Percentiles rank a stretch among this genome's conserved stretches.
phyloP scores from a whole-genome alignment of 1,140 invertebrate species.

The Lordiphosa stackelbergi region DNA sequence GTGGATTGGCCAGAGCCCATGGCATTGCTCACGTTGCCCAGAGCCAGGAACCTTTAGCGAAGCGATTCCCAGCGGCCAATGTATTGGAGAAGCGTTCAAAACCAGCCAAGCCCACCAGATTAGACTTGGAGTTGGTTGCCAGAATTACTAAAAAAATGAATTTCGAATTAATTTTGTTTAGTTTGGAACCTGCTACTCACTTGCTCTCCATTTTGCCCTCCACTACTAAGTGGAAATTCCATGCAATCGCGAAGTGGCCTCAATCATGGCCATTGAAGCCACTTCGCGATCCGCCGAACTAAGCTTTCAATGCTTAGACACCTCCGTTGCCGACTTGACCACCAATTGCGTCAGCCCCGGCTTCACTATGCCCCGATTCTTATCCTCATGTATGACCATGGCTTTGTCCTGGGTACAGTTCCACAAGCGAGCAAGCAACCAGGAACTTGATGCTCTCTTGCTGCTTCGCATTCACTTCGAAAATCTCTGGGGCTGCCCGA shows the following conservation, averaged over 20 bases:
- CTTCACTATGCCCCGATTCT: constrained; percentile 80
- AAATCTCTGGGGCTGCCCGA: constrained; percentile 89
- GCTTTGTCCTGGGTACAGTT: constrained; percentile 86
- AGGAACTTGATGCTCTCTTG: constrained; percentile 82
- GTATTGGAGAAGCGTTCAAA: constrained; percentile 96
- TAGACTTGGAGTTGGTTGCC: constrained; percentile 88
- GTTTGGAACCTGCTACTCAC: constrained; percentile 74
- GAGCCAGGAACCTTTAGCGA: too few relatives aligned
- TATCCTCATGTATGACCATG: constrained; percentile 91
- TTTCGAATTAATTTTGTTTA: not conserved
- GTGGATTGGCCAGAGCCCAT: constrained; percentile 82
- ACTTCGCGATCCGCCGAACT: constrained; percentile 89
- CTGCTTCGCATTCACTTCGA: constrained; percentile 82
- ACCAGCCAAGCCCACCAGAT: constrained; percentile 94
- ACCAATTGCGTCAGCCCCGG: constrained; percentile 83
- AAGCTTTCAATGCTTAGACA: constrained; percentile 82
- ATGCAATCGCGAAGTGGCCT: constrained; percentile 92
- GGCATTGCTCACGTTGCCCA: too few relatives aligned
- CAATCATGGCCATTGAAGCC: constrained; percentile 95
- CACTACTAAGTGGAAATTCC: constrained; percentile 91
- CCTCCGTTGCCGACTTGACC: constrained; percentile 81
- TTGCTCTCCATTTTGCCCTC: constrained; percentile 81
- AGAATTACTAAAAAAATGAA: constrained; percentile 79
- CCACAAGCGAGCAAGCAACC: constrained; percentile 87
- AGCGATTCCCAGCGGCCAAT: constrained; percentile 77